A percentile compares a stretch with the other conserved stretches of the same genome.
Conservation (phyloP, 2,797 vertebrate genomes). For the Enteromius paludinosus region DNA sequence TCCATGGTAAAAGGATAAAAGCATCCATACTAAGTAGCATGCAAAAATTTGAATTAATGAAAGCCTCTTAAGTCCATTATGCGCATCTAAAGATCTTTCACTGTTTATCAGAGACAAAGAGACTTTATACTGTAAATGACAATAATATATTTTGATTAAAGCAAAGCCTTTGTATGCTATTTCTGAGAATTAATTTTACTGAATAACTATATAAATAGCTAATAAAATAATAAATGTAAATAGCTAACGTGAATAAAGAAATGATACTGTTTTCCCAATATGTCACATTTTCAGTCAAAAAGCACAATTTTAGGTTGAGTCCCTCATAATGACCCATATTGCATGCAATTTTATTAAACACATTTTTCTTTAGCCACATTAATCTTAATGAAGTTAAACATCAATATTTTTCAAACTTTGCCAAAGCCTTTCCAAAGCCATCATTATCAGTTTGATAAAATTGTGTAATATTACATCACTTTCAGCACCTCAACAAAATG, state of each 20-base stretch:
- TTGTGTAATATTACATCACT: neutral
- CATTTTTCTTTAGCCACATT: neutral
- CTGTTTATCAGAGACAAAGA: constrained; percentile 4
- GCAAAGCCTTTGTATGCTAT: neutral
- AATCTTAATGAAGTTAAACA: neutral
- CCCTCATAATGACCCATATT: neutral
- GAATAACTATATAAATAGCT: neutral
- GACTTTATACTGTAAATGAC: neutral
- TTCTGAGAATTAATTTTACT: neutral
- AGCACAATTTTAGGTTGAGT: neutral
- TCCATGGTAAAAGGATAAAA: constrained; percentile 16
- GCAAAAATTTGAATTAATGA: neutral
- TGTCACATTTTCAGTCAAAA: neutral
- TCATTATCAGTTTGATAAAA: neutral
- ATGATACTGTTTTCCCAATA: neutral
- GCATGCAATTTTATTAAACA: neutral
- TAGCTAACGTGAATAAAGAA: neutral
- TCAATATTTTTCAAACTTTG: neutral
- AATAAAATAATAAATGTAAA: too few species aligned
- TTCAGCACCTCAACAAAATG: neutral
- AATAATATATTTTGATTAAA: constrained; percentile 2
- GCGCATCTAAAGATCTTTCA: neutral
- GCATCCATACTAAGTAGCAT: constrained; percentile 4
- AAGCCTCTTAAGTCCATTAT: constrained; percentile 6
- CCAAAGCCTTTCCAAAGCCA: constrained; percentile 5